Conservation (phyloP, 2,113 vertebrate genomes). For the Coturnix japonica region DNA sequence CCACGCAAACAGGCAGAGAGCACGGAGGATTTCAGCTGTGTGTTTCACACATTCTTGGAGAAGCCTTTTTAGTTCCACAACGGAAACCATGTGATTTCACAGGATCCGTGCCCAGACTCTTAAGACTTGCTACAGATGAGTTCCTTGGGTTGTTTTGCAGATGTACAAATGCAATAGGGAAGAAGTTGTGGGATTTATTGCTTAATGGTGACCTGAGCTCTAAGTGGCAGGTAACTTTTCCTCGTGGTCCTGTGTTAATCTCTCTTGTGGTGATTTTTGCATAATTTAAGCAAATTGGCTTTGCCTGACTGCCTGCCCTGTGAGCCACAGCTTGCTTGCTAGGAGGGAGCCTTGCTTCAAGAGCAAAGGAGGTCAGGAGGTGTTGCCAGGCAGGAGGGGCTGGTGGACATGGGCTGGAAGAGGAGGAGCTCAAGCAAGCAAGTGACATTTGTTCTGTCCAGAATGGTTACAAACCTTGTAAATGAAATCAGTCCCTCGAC, state of each 20-base stretch:
- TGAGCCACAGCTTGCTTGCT: not conserved
- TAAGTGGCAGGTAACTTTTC: not conserved
- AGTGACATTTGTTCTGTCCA: conserved; percentile 22
- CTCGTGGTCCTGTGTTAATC: not conserved
- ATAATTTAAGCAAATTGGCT: not conserved
- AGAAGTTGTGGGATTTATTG: not conserved
- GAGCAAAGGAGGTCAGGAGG: conserved; percentile 46
- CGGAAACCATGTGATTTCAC: conserved; percentile 36
- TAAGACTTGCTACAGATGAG: conserved; percentile 47
- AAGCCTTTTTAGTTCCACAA: conserved; percentile 61
- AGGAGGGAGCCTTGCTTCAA: not conserved
- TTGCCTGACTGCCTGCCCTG: not conserved
- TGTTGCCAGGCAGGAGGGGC: not conserved
- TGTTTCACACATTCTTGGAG: conserved; percentile 42
- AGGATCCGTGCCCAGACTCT: conserved; percentile 41
- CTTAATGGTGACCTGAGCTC: not conserved
- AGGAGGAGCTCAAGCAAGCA: conserved; percentile 21
- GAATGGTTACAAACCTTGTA: conserved; percentile 48
- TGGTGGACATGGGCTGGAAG: not conserved
- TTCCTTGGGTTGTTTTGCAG: conserved; percentile 41
- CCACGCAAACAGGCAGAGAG: conserved; percentile 37
- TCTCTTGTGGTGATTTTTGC: not conserved
- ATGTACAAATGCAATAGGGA: not conserved
- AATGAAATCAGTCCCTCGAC: conserved; percentile 52
- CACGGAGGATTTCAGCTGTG: conserved; percentile 28